phyloP scores from a whole-genome alignment of 2,797 vertebrate genomes.

The Galaxias olidus region DNA sequence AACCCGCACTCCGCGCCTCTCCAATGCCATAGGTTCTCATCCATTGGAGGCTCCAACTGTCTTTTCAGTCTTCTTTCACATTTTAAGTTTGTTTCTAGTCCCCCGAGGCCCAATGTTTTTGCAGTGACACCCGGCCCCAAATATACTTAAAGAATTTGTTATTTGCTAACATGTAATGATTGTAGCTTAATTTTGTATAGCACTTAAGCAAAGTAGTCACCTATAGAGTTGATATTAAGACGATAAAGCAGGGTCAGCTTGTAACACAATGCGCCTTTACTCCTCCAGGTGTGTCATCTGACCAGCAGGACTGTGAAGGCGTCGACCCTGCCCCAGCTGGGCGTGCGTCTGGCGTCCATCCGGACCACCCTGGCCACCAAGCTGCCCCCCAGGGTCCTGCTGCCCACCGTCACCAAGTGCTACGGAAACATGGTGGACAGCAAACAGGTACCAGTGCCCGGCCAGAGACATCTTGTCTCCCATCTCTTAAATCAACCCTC shows the following conservation, averaged over 20 bases:
- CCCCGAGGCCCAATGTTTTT: too few relatives aligned
- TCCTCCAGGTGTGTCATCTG: slow-evolving; percentile 81
- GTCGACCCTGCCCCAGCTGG: slow-evolving; percentile 78
- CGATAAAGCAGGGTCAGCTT: not conserved
- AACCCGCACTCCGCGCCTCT: too few relatives aligned
- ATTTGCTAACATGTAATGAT: too few relatives aligned
- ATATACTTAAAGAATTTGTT: too few relatives aligned
- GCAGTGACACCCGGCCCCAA: too few relatives aligned
- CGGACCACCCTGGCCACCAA: slow-evolving; percentile 82
- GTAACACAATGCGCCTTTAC: not conserved
- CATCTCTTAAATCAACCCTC: too few relatives aligned
- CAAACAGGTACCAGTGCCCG: slow-evolving; percentile 72
- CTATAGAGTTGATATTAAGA: not conserved
- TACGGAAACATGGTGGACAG: slow-evolving; percentile 74
- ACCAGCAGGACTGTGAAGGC: slow-evolving; percentile 71
- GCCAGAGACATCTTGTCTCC: not conserved
- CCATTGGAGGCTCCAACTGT: too few relatives aligned
- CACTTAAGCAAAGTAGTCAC: not conserved
- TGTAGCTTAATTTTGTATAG: too few relatives aligned
- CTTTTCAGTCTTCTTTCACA: too few relatives aligned
- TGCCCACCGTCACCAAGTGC: slow-evolving; percentile 82
- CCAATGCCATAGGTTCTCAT: too few relatives aligned
- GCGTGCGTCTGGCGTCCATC: slow-evolving; percentile 74
- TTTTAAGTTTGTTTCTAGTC: too few relatives aligned
- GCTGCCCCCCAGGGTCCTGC: slow-evolving; percentile 85